Conservation (phyloP, 1,140 invertebrate genomes). For the Apis dorsata region DNA sequence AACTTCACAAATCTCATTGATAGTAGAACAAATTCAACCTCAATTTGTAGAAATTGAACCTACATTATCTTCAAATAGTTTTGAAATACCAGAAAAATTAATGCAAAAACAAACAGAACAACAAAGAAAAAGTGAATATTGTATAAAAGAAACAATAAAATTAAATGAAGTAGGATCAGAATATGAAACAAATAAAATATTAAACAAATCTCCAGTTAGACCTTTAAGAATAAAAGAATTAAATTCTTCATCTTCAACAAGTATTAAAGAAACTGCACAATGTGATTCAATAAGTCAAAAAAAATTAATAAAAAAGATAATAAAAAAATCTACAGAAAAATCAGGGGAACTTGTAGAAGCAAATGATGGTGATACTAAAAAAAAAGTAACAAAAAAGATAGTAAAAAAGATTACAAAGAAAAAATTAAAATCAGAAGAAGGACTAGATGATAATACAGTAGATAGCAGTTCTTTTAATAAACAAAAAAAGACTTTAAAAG, state of each 20-base stretch:
- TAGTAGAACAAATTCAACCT: constrained; percentile 1
- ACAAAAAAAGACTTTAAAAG: constrained; percentile 66
- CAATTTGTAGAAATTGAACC: not conserved
- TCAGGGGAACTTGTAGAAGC: constrained; percentile 44
- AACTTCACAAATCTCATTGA: not conserved
- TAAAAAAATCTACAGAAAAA: constrained; percentile 52
- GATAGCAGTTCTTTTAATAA: constrained; percentile 55
- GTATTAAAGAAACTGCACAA: constrained; percentile 59
- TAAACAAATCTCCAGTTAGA: constrained; percentile 47
- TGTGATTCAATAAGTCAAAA: constrained; percentile 35
- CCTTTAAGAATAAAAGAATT: constrained; percentile 58
- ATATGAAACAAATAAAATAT: not conserved
- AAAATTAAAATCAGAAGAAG: constrained; percentile 65
- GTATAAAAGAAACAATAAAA: not conserved
- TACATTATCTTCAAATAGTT: not conserved
- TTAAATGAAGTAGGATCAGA: not conserved
- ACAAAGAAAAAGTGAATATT: constrained; percentile 11
- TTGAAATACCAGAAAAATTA: not conserved
- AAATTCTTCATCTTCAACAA: constrained; percentile 67
- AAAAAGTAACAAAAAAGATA: constrained; percentile 69
- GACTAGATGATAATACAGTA: constrained; percentile 46
- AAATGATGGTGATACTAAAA: constrained; percentile 52
- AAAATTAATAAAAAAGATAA: constrained; percentile 45
- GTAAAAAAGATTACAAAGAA: constrained; percentile 72
- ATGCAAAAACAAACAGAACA: not conserved